Evolutionary conservation across 2,888 invertebrate genomes (phyloP), one percentile per base, ranked within the genome.

Genomic region (Deilephila porcellus): DNA sequence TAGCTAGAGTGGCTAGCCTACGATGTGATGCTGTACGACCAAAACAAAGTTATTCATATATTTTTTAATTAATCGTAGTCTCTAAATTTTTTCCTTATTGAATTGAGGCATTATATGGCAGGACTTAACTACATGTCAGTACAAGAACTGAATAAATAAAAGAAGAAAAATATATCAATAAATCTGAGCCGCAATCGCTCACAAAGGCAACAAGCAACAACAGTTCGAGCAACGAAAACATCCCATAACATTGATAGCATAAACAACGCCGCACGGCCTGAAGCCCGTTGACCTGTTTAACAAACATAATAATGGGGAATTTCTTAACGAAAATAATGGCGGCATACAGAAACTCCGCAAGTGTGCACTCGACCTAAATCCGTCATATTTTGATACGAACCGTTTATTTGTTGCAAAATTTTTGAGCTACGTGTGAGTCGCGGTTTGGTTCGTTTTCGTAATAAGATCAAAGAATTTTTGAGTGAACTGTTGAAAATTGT

Each of bases 381-480:
- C 67, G 81, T 82, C 82, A 81, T 82, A 76, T 25, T 78, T 71
- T 78, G 78, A 82, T 73, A 75, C 53, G 77, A 62, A 73, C 78
- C 81, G 79, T n/a, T 37, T 11, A 59, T 73, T 59, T 73, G 37
- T 29, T 67, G 37, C 67, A 32, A 64, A 72, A 72, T 67, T 52
- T 17, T 20, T 8, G 25, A 52, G 25, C 25, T 67, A 67, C 1
- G 4, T 11, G 3, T 25, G 8, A 8, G 4, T 1, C 17, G 52
- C 37, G 64, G n/a, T 20, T 45, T 52, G 11, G 25, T 20, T 25
- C 52, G 20, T 7, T 4, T 14, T 1, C 19, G n/a, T 56, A 4
- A 53, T 45, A 11, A 45, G 11, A 45, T 45, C 45, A 45, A 45
- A 45, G 45, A 3, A 45, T 45, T 45, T 11, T 45, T 45, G 14